These are phyloP conservation scores for Aspidiotus destructor DNA, from an alignment of 2,888 invertebrate species.

Conservation along the genomic window DNA sequence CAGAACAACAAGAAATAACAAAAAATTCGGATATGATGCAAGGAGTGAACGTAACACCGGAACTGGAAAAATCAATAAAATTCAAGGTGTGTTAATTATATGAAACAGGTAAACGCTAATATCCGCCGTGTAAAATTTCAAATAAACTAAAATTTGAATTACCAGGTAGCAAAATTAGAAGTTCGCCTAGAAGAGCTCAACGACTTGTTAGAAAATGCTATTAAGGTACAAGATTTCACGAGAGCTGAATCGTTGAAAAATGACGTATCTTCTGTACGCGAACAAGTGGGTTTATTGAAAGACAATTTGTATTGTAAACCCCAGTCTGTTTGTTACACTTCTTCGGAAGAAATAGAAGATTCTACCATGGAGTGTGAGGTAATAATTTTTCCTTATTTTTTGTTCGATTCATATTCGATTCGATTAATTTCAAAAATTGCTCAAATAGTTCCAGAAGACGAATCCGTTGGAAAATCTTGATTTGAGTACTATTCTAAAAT, in stretches of 20 bases:
- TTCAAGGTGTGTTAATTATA: slow-evolving; percentile 7
- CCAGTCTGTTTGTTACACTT: background rate
- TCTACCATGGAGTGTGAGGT: background rate
- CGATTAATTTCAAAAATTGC: too few relatives aligned
- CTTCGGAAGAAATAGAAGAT: background rate
- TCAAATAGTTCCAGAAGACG: too few relatives aligned
- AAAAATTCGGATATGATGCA: too few relatives aligned
- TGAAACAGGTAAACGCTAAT: too few relatives aligned
- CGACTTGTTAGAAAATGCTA: slow-evolving; percentile 14
- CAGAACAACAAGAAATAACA: background rate
- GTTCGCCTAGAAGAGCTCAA: slow-evolving; percentile 8
- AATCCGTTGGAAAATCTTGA: slow-evolving; percentile 18
- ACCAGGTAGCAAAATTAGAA: slow-evolving; percentile 16
- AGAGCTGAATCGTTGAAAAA: slow-evolving; percentile 18
- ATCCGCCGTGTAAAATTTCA: background rate
- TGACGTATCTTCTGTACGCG: background rate
- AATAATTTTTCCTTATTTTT: background rate
- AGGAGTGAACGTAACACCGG: background rate
- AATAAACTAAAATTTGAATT: background rate
- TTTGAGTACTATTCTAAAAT: background rate
- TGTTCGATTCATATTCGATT: too few relatives aligned
- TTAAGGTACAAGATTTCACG: slow-evolving; percentile 10
- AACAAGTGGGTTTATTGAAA: slow-evolving; percentile 11
- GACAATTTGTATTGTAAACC: slow-evolving; percentile 6
- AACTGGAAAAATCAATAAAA: slow-evolving; percentile 13